Base-by-base conservation (phyloP, 2,113 vertebrate species). In the Lamprologus callipterus region DNA sequence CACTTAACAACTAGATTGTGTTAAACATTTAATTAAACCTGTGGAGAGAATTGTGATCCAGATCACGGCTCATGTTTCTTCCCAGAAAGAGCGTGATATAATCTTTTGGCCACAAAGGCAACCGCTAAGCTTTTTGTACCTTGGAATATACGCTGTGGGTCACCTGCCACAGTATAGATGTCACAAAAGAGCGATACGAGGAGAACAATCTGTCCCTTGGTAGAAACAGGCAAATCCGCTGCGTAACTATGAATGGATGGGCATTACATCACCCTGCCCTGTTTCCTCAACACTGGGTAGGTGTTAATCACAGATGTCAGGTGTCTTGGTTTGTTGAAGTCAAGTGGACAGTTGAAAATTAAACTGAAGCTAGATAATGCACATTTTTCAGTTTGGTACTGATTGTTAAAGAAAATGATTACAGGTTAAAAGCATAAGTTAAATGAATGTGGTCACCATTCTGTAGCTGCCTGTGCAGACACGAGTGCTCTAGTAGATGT, bases 391-490 rank as follows among this genome's bases (percentile, higher is more conserved):
- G 26, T 42, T 85, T 45, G 2, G 31, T 55, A 23, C 33, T n/a
- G 33, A 75, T 4, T 82, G 23, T 81, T 23, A 84, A 26, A 81
- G 19, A 9, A 80, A 85, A 12, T 35, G 23, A 28, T 84, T 37
- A 37, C 60, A 37, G 19, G 33, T 68, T 84, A 83, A 85, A 86
- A 80, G 26, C 73, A 63, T 2, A 42, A 16, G 42, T 89, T 82
- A 89, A 91, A 95, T 92, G 33, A 93, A 82, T 80, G 63, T 83
- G 83, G 89, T 91, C 90, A 88, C 88, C 80, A 73, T 47, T 83
- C 85, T 80, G 78, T 45, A 54, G 55, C 35, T 91, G 89, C 73
- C 26, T 31, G 28, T 0, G 4, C 45, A 78, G 45, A 78, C 26
- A 6, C 16, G 0, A 83, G 31, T 23, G 23, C 23, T 23, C 23